Evolutionary conservation across 2,113 vertebrate species (phyloP).

Genomic region (Albula glossodonta): DNA sequence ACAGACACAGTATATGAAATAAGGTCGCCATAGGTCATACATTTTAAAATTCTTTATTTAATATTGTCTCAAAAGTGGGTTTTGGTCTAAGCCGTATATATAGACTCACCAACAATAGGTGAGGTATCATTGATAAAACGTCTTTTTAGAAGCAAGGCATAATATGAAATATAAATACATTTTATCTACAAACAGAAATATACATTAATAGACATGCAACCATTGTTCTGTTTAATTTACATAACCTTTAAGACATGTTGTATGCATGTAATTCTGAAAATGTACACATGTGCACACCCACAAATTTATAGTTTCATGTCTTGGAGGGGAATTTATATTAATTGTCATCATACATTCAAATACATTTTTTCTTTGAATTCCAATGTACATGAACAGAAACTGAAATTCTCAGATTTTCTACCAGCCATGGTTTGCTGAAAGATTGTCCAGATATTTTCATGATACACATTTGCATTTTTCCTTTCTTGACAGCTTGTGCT

Average conservation of each 20-base stretch:
- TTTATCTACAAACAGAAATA: conserved; percentile 39
- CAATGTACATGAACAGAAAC: conserved; percentile 39
- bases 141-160: conserved; percentile 30
- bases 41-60: conserved; percentile 61
- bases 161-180: conserved; percentile 39
- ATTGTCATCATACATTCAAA: conserved; percentile 45
- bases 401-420: conserved; percentile 7
- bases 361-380: conserved; percentile 1
- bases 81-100: conserved; percentile 36
- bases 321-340: neutral
- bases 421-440: neutral
- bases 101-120: neutral
- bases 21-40: neutral
- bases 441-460: conserved; percentile 5
- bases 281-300: too few relatives aligned
- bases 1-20: neutral
- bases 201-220: conserved; percentile 56
- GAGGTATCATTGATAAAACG: neutral
- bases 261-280: neutral
- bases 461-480: neutral
- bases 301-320: too few relatives aligned
- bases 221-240: conserved; percentile 26
- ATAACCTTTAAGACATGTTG: conserved; percentile 11
- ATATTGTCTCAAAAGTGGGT: conserved; percentile 51
- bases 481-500: conserved; percentile 2